Conservation (phyloP, 2,113 vertebrate genomes). For the Sigmodon hispidus region DNA sequence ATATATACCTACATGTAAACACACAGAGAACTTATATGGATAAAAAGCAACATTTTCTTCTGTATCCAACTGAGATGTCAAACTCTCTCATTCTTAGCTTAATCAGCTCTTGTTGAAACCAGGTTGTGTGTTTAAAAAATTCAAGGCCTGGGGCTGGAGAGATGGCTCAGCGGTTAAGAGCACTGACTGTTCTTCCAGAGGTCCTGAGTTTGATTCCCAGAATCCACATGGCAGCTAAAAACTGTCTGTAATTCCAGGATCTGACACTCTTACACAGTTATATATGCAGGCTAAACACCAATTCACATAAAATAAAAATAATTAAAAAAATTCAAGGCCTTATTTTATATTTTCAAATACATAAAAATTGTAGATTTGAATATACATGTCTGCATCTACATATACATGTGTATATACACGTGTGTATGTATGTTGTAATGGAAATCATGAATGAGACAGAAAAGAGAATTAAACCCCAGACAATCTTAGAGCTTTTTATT, state of each 20-base stretch:
- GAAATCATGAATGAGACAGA: not conserved
- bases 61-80: not conserved
- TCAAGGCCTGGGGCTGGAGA: too few species aligned
- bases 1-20: not conserved
- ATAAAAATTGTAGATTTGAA: not conserved
- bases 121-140: not conserved
- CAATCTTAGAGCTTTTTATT: too few species aligned
- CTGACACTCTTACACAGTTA: too few species aligned
- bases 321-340: not conserved
- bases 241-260: too few species aligned
- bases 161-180: too few species aligned
- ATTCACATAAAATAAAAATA: too few species aligned
- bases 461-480: not conserved
- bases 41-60: not conserved
- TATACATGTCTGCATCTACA: not conserved
- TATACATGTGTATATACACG: fast-evolving
- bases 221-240: too few species aligned
- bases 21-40: not conserved
- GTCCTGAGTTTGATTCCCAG: too few species aligned
- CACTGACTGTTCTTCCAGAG: too few species aligned
- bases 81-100: not conserved
- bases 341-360: not conserved
- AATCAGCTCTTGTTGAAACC: not conserved
- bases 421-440: not conserved
- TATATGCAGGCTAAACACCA: too few species aligned